Conservation (phyloP, 2,888 invertebrate genomes). For the Drosophila yooni region DNA sequence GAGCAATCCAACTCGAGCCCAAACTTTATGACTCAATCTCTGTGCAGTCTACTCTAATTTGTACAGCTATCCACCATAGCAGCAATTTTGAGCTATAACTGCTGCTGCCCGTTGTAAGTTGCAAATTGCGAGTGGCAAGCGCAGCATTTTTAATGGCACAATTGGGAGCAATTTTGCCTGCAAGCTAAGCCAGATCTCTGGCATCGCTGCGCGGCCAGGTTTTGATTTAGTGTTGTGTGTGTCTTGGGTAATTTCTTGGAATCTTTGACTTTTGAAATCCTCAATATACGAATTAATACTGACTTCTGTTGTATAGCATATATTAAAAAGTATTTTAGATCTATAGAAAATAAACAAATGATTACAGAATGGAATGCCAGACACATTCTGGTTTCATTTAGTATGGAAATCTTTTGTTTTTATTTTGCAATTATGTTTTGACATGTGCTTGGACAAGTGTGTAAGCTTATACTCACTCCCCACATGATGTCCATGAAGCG, state of each 20-base stretch:
- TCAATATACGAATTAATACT: neutral
- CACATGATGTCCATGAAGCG: neutral
- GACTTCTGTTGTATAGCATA: neutral
- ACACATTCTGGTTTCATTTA: too few relatives aligned
- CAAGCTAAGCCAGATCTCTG: constrained; percentile 28
- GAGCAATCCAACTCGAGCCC: constrained; percentile 21
- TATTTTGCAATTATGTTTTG: neutral
- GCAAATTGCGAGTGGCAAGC: constrained; percentile 32
- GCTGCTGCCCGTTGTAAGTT: constrained; percentile 8
- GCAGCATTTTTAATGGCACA: constrained; percentile 41
- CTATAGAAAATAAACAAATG: neutral
- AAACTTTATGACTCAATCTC: constrained; percentile 58
- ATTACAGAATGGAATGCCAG: too few relatives aligned
- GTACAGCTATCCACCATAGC: constrained; percentile 47
- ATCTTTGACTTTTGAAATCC: constrained; percentile 13
- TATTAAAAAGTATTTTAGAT: neutral
- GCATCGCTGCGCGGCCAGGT: constrained; percentile 22
- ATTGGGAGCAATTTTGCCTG: constrained; percentile 54
- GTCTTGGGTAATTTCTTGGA: constrained; percentile 44
- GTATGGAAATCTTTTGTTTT: neutral
- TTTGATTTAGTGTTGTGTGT: constrained; percentile 47
- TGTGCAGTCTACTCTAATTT: constrained; percentile 42
- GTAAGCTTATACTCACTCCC: neutral
- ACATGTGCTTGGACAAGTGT: neutral
- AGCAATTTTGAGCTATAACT: constrained; percentile 11